phyloP scores from a whole-genome alignment of 2,888 invertebrate genomes.

The Lepidocyrtoides sp. region DNA sequence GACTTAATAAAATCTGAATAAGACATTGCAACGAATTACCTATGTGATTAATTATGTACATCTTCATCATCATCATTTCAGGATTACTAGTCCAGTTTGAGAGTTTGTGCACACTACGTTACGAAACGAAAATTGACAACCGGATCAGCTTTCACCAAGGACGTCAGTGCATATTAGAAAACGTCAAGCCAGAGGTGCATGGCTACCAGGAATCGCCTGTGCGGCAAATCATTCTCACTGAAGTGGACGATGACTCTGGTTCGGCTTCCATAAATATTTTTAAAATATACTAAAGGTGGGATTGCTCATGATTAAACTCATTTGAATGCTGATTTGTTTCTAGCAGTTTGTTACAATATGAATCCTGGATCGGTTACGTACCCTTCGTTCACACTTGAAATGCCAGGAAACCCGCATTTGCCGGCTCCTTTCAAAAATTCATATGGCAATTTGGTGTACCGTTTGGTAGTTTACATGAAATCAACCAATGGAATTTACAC shows the following conservation, averaged over 20 bases:
- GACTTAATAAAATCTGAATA: too few species aligned
- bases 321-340: neutral
- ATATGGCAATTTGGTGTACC: constrained; percentile 49
- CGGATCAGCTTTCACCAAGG: constrained; percentile 61
- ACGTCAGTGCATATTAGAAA: constrained; percentile 51
- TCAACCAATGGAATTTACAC: neutral
- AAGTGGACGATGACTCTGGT: neutral
- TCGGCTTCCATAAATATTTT: neutral
- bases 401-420: constrained; percentile 60
- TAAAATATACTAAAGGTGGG: neutral
- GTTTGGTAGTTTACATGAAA: constrained; percentile 66
- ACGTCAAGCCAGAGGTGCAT: constrained; percentile 16
- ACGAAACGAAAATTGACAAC: constrained; percentile 66
- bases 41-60: too few species aligned
- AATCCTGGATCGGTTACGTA: constrained; percentile 39
- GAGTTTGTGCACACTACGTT: constrained; percentile 55
- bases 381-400: constrained; percentile 45
- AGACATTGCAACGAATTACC: too few species aligned
- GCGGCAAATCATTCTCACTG: neutral
- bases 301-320: neutral
- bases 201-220: constrained; percentile 69
- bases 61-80: constrained; percentile 22
- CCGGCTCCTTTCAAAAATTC: constrained; percentile 67
- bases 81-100: constrained; percentile 67
- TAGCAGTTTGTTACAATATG: neutral